phyloP scores from a whole-genome alignment of 2,113 vertebrate genomes.

The Colius striatus region DNA sequence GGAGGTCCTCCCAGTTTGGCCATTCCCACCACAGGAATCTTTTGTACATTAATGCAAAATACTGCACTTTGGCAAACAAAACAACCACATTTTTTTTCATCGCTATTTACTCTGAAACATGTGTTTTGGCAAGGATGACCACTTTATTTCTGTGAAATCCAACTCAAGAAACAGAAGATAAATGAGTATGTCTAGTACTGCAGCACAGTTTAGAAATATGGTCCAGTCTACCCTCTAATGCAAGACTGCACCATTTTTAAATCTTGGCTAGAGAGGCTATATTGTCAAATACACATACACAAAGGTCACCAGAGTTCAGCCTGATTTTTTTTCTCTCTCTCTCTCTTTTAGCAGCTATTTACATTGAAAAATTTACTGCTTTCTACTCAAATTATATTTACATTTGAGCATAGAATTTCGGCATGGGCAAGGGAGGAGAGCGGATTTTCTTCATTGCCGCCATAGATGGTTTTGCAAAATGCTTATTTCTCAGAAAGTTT shows the following conservation, averaged over 20 bases:
- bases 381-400: slow-evolving; percentile 33
- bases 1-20: background rate
- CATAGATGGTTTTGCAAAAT: background rate
- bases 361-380: background rate
- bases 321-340: background rate
- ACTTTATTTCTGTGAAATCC: slow-evolving; percentile 39
- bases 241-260: slow-evolving; percentile 64
- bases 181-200: slow-evolving; percentile 13
- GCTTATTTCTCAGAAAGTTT: slow-evolving; percentile 47
- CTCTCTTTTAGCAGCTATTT: background rate
- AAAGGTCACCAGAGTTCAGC: slow-evolving; percentile 40
- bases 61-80: background rate
- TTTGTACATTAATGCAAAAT: background rate
- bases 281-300: slow-evolving; percentile 34
- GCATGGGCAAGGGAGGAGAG: background rate
- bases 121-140: background rate
- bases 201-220: slow-evolving; percentile 52
- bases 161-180: slow-evolving; percentile 49
- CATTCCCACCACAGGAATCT: background rate
- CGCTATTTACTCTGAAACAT: slow-evolving; percentile 27
- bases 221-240: slow-evolving; percentile 46
- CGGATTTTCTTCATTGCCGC: background rate
- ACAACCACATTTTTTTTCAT: background rate
- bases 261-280: slow-evolving; percentile 19
- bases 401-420: slow-evolving; percentile 54